A percentile compares a stretch with the other conserved stretches of the same genome.
Conservation (phyloP, 2,113 vertebrate species). For the Pseudopodoces humilis region DNA sequence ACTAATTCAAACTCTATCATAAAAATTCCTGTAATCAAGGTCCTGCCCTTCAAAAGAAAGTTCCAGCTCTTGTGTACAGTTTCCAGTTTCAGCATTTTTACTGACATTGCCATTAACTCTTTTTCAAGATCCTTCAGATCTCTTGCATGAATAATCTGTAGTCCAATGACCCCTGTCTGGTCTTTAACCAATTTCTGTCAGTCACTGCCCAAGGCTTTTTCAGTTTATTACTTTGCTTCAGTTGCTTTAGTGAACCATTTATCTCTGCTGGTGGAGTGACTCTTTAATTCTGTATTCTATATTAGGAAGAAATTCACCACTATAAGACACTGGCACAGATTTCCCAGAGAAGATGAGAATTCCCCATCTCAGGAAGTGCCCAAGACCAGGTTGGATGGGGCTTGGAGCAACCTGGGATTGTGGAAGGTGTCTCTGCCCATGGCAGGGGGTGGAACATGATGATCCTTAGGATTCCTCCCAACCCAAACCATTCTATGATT, state of each 20-base stretch:
- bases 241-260: neutral
- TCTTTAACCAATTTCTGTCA: neutral
- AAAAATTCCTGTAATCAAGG: neutral
- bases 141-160: neutral
- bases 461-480: neutral
- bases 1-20: neutral
- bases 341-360: neutral
- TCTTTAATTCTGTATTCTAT: neutral
- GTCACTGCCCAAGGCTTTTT: neutral
- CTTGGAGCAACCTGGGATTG: neutral
- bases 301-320: neutral
- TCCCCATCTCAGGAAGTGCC: neutral
- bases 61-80: neutral
- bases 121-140: neutral
- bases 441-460: neutral
- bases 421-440: neutral
- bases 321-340: neutral
- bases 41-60: neutral
- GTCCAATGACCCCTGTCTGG: neutral
- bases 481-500: neutral
- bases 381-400: accelerated
- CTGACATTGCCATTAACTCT: neutral
- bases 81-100: neutral
- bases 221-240: neutral
- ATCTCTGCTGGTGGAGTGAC: neutral